Conservation (phyloP, 2,888 invertebrate genomes). For the Metacarcinus magister region DNA sequence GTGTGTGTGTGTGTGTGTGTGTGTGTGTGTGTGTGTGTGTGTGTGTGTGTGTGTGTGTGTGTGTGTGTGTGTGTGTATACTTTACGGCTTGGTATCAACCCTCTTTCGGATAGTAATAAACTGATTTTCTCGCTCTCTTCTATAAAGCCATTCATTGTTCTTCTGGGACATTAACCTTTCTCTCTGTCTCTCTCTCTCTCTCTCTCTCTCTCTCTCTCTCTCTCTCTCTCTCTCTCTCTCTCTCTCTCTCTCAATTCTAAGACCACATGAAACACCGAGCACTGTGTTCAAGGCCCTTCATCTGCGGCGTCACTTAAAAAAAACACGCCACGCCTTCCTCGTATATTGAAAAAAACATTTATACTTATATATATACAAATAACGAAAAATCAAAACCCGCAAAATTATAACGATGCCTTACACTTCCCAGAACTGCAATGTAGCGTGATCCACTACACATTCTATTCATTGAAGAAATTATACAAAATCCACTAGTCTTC, state of each 20-base stretch:
- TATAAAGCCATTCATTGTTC: background rate
- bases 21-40: constrained; percentile 35
- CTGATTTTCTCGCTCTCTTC: background rate
- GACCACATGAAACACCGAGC: background rate
- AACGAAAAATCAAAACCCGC: background rate
- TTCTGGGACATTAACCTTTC: background rate
- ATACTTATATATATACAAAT: background rate
- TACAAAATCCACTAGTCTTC: background rate
- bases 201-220: constrained; percentile 68
- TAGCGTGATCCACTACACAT: background rate
- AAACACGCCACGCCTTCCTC: background rate
- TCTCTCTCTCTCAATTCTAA: background rate
- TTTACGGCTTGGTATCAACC: background rate
- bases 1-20: constrained; percentile 26
- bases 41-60: constrained; percentile 9
- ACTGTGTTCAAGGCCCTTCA: background rate
- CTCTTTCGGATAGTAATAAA: background rate
- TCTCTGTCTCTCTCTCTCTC: constrained; percentile 64
- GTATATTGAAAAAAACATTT: background rate
- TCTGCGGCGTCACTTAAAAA: background rate
- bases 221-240: background rate
- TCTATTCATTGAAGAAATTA: background rate
- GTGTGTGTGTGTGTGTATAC: background rate
- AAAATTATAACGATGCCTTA: background rate
- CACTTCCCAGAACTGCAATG: background rate